Percentiles rank a stretch among this genome's conserved stretches.
These are phyloP conservation scores for Pipistrellus pygmaeus DNA, from an alignment of 2,797 vertebrate species.

Conservation along the genomic window DNA sequence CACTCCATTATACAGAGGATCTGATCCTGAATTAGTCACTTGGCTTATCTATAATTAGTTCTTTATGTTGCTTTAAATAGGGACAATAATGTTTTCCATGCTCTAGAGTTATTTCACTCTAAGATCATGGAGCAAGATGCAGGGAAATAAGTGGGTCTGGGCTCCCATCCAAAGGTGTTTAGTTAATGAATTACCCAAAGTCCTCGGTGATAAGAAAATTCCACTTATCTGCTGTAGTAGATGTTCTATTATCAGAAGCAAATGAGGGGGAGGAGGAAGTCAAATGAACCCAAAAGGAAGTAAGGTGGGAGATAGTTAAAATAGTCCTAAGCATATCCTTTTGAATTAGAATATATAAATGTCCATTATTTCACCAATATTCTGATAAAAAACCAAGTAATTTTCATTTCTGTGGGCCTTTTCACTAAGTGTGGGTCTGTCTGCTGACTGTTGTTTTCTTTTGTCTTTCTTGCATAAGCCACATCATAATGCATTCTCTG, in stretches of 20 bases:
- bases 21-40: conserved; percentile 1
- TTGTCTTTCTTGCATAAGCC: neutral
- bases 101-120: conserved; percentile 53
- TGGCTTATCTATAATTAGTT: conserved; percentile 30
- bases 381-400: neutral
- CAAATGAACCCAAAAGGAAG: neutral
- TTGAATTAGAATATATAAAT: conserved; percentile 15
- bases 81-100: conserved; percentile 19
- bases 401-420: neutral
- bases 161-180: conserved; percentile 57
- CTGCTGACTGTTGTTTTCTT: neutral
- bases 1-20: neutral
- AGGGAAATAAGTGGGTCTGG: conserved; percentile 48
- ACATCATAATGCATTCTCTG: neutral
- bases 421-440: neutral
- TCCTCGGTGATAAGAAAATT: conserved; percentile 46
- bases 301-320: conserved; percentile 7
- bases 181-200: conserved; percentile 65
- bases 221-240: neutral
- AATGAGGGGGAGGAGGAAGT: neutral
- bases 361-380: conserved; percentile 20
- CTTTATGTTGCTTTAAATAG: neutral
- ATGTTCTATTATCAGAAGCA: conserved; percentile 26
- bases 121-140: conserved; percentile 47
- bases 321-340: neutral